A percentile compares a stretch with the other conserved stretches of the same genome.
phyloP scores from a whole-genome alignment of 2,113 vertebrate genomes.

The Notarius lentiginosus region DNA sequence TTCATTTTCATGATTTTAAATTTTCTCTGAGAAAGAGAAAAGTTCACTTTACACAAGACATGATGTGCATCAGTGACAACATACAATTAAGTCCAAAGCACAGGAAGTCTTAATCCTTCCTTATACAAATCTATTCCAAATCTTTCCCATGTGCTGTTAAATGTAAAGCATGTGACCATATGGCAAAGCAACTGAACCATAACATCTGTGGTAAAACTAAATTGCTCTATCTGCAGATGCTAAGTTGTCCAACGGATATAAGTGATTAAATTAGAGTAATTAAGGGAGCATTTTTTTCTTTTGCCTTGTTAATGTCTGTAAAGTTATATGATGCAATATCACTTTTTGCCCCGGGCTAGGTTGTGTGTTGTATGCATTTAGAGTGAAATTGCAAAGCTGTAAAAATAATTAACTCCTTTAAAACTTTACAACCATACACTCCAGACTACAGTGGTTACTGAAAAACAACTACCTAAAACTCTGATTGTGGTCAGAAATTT shows the following conservation, averaged over 20 bases:
- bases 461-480: not conserved
- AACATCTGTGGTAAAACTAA: conserved; percentile 59
- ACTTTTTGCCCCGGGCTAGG: not conserved
- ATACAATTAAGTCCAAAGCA: conserved; percentile 17
- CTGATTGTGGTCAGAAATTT: no score
- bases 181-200: conserved; percentile 51
- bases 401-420: not conserved
- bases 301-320: conserved; percentile 28
- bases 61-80: not conserved
- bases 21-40: not conserved
- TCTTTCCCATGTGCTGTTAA: conserved; percentile 47
- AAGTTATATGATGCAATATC: conserved; percentile 39
- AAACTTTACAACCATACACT: not conserved
- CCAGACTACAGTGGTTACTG: not conserved
- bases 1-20: not conserved
- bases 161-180: conserved; percentile 52
- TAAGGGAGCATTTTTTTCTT: conserved; percentile 52
- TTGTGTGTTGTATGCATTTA: not conserved
- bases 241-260: conserved; percentile 45
- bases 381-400: not conserved
- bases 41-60: not conserved
- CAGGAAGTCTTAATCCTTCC: conserved; percentile 44
- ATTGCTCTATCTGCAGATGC: conserved; percentile 50
- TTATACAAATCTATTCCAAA: conserved; percentile 56
- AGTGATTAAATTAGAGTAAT: conserved; percentile 52